Conservation (phyloP, 35 echinoderm and acorn worm genomes). For the Amphiura filiformis region DNA sequence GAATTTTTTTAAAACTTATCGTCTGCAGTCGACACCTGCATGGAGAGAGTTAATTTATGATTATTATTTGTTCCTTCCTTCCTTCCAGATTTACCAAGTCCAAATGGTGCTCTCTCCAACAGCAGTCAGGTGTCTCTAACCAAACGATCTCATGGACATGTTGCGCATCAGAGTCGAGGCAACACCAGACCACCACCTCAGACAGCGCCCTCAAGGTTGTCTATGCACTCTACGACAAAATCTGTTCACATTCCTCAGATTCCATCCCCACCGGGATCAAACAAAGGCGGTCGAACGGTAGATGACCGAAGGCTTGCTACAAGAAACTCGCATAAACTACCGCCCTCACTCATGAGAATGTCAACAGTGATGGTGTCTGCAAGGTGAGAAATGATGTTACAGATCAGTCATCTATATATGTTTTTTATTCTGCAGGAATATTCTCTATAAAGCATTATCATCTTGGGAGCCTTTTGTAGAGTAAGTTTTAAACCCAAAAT, state of each 20-base stretch:
- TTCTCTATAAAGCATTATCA: no score
- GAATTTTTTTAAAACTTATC: no score
- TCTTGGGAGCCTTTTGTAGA: no score
- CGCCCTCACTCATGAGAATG: conserved; percentile 75
- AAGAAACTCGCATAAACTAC: conserved; percentile 38
- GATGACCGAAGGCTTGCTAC: not conserved
- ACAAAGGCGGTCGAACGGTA: not conserved
- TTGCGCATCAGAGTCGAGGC: not conserved
- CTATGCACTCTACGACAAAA: not conserved
- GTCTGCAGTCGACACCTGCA: no score
- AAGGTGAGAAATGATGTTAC: conserved; percentile 36
- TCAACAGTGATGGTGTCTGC: conserved; percentile 77
- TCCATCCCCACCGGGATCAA: not conserved
- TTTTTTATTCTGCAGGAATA: no score
- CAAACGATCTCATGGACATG: not conserved
- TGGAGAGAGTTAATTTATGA: no score
- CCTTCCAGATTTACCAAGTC: not conserved
- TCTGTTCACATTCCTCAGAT: not conserved
- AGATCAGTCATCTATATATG: no score
- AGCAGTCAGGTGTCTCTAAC: not conserved
- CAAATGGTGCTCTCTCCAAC: not conserved
- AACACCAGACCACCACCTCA: not conserved
- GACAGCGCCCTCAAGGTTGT: not conserved
- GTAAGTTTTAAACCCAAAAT: no score
- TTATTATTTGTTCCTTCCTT: not conserved